A percentile compares a stretch with the other conserved stretches of the same genome.
phyloP scores from a whole-genome alignment of 2,888 invertebrate genomes.

The Andrena praecox region DNA sequence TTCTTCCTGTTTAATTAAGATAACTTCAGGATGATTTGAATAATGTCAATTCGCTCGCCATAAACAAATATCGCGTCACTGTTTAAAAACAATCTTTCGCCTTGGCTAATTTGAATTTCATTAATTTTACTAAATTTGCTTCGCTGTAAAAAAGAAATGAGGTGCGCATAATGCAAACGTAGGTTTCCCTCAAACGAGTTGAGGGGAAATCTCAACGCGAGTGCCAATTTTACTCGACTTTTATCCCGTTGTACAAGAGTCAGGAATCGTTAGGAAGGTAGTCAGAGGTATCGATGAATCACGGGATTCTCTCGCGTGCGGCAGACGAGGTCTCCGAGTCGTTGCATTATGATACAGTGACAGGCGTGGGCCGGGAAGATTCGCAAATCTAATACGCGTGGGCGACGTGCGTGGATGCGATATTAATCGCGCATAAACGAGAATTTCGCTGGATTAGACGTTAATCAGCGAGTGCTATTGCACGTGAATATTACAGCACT shows the following conservation, averaged over 20 bases:
- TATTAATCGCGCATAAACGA: constrained; percentile 67
- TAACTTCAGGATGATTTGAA: too few species aligned
- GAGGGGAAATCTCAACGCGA: background rate
- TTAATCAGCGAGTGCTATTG: constrained; percentile 23
- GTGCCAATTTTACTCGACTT: background rate
- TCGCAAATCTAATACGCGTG: constrained; percentile 53
- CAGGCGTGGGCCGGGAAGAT: constrained; percentile 60
- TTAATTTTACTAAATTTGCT: too few species aligned
- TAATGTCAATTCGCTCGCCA: too few species aligned
- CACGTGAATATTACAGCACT: background rate
- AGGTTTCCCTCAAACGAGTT: background rate
- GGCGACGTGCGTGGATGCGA: constrained; percentile 60
- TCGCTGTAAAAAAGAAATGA: background rate
- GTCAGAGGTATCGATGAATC: constrained; percentile 59
- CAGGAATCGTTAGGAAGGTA: constrained; percentile 22
- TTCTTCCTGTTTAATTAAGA: too few species aligned
- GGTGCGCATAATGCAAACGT: background rate
- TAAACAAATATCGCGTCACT: too few species aligned
- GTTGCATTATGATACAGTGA: constrained; percentile 47
- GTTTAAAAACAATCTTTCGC: too few species aligned
- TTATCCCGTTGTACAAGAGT: background rate
- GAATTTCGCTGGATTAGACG: constrained; percentile 48
- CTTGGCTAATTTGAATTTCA: too few species aligned
- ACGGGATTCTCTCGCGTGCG: constrained; percentile 40
- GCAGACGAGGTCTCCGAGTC: constrained; percentile 57